A percentile compares a stretch with the other conserved stretches of the same genome.
phyloP scores from a whole-genome alignment of 2,113 vertebrate genomes.

The Chamaetylas fuelleborni region DNA sequence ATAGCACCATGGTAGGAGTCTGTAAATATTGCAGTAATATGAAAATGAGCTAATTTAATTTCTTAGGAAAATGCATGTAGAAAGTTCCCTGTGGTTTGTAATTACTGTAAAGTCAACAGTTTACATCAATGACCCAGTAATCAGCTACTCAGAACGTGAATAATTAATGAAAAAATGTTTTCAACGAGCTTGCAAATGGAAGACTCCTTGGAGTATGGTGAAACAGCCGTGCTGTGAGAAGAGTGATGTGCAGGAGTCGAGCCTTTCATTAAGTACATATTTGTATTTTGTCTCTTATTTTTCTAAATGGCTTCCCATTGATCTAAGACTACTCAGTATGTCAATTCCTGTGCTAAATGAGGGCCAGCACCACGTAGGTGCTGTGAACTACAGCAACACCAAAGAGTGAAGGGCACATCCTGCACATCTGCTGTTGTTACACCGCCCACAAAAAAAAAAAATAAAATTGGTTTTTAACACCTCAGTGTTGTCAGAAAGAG shows the following conservation, averaged over 20 bases:
- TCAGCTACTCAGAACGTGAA: constrained; percentile 49
- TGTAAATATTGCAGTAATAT: constrained; percentile 54
- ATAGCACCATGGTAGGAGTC: constrained; percentile 32
- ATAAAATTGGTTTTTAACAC: neutral
- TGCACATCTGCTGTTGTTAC: neutral
- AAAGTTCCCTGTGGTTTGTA: constrained; percentile 63
- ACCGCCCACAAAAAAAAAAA: neutral
- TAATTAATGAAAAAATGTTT: constrained; percentile 47
- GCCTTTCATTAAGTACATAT: neutral
- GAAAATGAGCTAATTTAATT: constrained; percentile 58
- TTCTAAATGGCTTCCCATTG: neutral
- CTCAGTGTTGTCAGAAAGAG: neutral
- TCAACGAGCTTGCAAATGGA: neutral
- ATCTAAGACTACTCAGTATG: neutral
- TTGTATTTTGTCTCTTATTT: constrained; percentile 9
- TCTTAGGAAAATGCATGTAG: constrained; percentile 26
- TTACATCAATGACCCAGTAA: constrained; percentile 54
- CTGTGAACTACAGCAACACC: neutral
- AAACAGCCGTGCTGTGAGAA: neutral
- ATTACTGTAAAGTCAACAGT: constrained; percentile 58
- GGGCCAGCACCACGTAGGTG: neutral
- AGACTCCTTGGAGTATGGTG: constrained; percentile 20
- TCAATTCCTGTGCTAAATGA: neutral
- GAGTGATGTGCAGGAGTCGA: neutral
- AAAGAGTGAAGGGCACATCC: neutral